A percentile compares a stretch with the other conserved stretches of the same genome.
Conservation (phyloP, 2,888 invertebrate species). For the Tupiocoris notatus region DNA sequence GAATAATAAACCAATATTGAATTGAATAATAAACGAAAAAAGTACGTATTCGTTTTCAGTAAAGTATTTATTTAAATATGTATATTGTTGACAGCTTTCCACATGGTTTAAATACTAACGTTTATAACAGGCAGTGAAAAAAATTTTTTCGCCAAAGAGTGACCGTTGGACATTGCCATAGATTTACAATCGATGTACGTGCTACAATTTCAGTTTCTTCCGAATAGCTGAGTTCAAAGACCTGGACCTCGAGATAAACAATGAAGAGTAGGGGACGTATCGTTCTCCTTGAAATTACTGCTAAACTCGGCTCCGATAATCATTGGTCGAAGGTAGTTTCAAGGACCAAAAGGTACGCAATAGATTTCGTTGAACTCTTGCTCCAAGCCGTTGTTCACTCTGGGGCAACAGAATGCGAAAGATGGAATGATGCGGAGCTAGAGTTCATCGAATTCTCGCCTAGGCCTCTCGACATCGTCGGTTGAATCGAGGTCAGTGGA, state of each 20-base stretch:
- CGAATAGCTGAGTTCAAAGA: not conserved
- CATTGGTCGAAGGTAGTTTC: not conserved
- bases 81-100: too few relatives aligned
- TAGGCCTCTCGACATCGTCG: not conserved
- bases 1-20: too few relatives aligned
- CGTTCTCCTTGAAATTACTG: not conserved
- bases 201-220: too few relatives aligned
- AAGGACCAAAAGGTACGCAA: not conserved
- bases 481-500: not conserved
- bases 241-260: not conserved
- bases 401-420: not conserved
- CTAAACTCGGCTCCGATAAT: not conserved
- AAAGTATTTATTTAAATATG: too few relatives aligned
- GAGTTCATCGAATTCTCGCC: not conserved
- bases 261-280: not conserved
- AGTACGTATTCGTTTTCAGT: too few relatives aligned
- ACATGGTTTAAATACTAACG: too few relatives aligned
- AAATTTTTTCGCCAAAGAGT: too few relatives aligned
- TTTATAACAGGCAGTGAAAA: too few relatives aligned
- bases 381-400: not conserved
- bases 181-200: too few relatives aligned
- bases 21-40: too few relatives aligned
- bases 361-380: not conserved
- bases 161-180: too few relatives aligned
- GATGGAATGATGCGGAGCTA: not conserved